These are phyloP conservation scores for Aleadryas rufinucha DNA, from an alignment of 2,113 vertebrate species.

Conservation along the genomic window DNA sequence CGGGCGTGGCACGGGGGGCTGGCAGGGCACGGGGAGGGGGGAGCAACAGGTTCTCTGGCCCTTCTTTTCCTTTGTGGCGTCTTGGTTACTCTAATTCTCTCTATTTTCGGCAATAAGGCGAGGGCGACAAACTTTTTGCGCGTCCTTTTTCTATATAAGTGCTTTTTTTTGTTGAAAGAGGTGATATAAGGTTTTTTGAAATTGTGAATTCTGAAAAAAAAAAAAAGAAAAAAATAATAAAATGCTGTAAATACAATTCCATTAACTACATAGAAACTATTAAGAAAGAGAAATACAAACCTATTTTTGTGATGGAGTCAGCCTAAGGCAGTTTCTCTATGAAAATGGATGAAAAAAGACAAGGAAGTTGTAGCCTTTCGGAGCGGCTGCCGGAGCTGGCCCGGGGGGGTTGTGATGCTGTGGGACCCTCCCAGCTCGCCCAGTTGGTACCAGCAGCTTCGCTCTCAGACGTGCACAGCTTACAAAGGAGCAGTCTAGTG, in stretches of 20 bases:
- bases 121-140: conserved; percentile 92
- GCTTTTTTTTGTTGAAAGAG: conserved; percentile 94
- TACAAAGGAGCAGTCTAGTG: conserved; percentile 67
- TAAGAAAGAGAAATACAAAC: conserved; percentile 85
- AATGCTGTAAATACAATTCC: conserved; percentile 98
- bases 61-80: conserved; percentile 82
- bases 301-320: conserved; percentile 97
- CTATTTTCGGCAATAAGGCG: conserved; percentile 99
- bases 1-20: background rate
- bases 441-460: conserved; percentile 83
- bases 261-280: conserved; percentile 96
- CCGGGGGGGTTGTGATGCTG: background rate
- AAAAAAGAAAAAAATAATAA: conserved; percentile 73
- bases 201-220: conserved; percentile 87
- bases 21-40: conserved; percentile 75
- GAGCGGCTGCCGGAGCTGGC: conserved; percentile 72
- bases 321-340: conserved; percentile 82
- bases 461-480: conserved; percentile 74
- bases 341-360: conserved; percentile 63
- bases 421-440: conserved; percentile 74
- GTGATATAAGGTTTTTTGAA: conserved; percentile 88
- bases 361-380: conserved; percentile 27
- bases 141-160: conserved; percentile 96
- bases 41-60: conserved; percentile 82
- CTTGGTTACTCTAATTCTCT: conserved; percentile 91